Evolutionary conservation across 2,797 vertebrate genomes (phyloP), one percentile per base, ranked within the genome.

Genomic region (Margarornis squamiger): DNA sequence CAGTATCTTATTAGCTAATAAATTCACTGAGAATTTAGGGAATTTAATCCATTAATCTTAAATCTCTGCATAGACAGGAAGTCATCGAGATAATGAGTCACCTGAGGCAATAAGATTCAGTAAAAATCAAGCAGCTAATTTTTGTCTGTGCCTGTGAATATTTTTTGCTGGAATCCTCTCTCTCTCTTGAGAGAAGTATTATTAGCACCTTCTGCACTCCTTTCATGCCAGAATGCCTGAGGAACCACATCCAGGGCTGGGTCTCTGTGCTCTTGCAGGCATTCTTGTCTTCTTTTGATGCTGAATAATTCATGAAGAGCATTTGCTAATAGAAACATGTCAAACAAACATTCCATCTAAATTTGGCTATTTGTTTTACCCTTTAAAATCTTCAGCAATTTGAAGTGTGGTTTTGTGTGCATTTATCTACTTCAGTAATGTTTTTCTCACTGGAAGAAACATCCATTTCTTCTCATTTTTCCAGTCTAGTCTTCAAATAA

Each of bases 31-130:
- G 75, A 96, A 96, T 96, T 96, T 71, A 77, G 93, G 93, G 87
- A 91, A 92, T 96, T 96, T 91, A 86, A 88, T 92, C 85, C 94
- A 96, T 96, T 94, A 90, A 91, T 96, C 93, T 96, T 94, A 92
- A 91, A 94, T 93, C 91, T 96, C 90, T 88, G 39, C 85, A 75
- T 63, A 93, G 92, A 90, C 63, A 85, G 61, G 82, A 92, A 92
- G 90, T 92, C 87, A 86, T 91, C 74, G 87, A 93, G 90, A 92
- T 96, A 96, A 96, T 94, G 91, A 96, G 93, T 93, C 95, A 96
- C 96, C 93, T 93, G 94, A 96, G 95, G 95, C 94, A 93, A 57
- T 86, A 93, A 92, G 88, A 95, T 92, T 90, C 88, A 45, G 66
- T 66, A 90, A 90, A 88, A 94, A 95, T 86, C 88, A 95, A 86